These are phyloP conservation scores for Pycnomerus fuliginosus DNA, from an alignment of 2,888 invertebrate genomes.

Conservation along the genomic window DNA sequence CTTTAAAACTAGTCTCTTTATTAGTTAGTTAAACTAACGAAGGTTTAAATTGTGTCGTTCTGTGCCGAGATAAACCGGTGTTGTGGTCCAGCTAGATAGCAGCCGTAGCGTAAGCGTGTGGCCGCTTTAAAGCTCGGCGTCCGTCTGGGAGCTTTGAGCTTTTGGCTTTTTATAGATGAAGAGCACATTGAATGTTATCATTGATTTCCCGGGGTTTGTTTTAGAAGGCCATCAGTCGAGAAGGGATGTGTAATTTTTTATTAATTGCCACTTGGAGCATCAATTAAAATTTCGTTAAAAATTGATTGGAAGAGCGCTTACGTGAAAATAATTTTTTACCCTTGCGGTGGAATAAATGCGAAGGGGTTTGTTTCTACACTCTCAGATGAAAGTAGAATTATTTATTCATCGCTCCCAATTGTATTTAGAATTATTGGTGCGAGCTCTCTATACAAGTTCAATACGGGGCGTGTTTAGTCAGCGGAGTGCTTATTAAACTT, in stretches of 20 bases:
- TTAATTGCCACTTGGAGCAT: constrained; percentile 25
- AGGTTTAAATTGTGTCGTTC: too few relatives aligned
- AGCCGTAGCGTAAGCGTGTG: too few relatives aligned
- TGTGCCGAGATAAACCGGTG: too few relatives aligned
- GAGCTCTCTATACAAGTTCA: constrained; percentile 42
- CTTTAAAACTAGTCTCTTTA: too few relatives aligned
- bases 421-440: constrained; percentile 48
- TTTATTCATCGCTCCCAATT: constrained; percentile 43
- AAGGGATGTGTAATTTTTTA: constrained; percentile 21
- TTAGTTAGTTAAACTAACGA: too few relatives aligned
- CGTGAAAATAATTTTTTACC: constrained; percentile 1
- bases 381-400: constrained; percentile 41
- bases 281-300: constrained; percentile 27
- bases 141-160: too few relatives aligned
- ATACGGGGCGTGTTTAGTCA: constrained; percentile 46
- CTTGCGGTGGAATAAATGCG: too few relatives aligned
- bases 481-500: constrained; percentile 52
- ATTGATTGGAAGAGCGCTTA: constrained; percentile 19
- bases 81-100: too few relatives aligned
- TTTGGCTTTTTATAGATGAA: too few relatives aligned
- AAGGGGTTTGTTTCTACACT: constrained; percentile 26
- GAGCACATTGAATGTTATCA: constrained; percentile 11
- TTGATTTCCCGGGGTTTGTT: constrained; percentile 8
- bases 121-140: constrained; percentile 4
- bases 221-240: too few relatives aligned